Base-by-base conservation (phyloP, 2,888 invertebrate species). In the Pemphredon lugubris region DNA sequence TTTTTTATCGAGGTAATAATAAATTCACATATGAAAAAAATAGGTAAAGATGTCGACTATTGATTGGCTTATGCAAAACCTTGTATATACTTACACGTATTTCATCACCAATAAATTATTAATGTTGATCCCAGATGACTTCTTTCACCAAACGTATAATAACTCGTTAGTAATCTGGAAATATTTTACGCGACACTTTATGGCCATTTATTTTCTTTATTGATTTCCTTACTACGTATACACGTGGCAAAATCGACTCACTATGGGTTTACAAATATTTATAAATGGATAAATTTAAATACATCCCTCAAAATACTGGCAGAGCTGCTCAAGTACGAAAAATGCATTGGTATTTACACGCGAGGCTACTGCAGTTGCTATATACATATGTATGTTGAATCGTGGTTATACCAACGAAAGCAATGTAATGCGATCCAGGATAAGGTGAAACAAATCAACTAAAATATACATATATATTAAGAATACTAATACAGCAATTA, bases 401-500 rank as follows among this genome's bases (percentile, higher is more conserved):
- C 7, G 16, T 47, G 3, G 7, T 21, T 4, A n/a, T n/a, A n/a
- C 13, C 7, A 37, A 60, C 1, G 39, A 18, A 23, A 42, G 42
- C 53, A n/a, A 30, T 34, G 18, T 34, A 3, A 3, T 32, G 18
- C 16, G 18, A 11, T 54, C 32, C 6, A 5, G 13, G 39, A 9
- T 4, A 34, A 7, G 44, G 20, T 51, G 20, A 58, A 58, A 16
- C 16, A 53, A 57, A 39, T 40, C 55, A 57, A 71, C 16, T 13
- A 45, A 40, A 47, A 57, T 51, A 53, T 5, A 26, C 9, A 11
- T 20, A 34, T 21, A 51, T 53, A 37, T 47, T 63, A 60, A 61
- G 57, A 55, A 75, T 59, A 71, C 51, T 47, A 64, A 44, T 64
- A 57, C 16, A 63, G 30, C 18, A 13, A 50, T 58, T 44, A 54